These are phyloP conservation scores for Lycia hirtaria DNA, from an alignment of 2,888 invertebrate genomes.

Conservation along the genomic window DNA sequence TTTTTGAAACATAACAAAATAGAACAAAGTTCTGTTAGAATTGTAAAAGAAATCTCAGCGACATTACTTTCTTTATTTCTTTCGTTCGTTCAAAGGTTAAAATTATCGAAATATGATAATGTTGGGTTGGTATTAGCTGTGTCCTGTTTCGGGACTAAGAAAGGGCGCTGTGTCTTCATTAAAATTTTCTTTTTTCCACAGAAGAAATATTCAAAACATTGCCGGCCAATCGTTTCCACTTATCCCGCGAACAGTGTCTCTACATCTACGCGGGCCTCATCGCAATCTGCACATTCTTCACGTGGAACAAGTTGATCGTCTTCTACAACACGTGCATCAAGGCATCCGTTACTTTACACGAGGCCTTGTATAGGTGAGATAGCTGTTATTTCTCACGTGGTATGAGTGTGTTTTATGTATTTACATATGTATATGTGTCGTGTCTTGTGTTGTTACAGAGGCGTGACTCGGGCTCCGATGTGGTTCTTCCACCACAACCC, in stretches of 20 bases:
- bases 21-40: too few relatives aligned
- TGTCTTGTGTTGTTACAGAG: conserved; percentile 61
- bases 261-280: conserved; percentile 85
- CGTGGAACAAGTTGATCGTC: conserved; percentile 84
- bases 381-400: background rate
- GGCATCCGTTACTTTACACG: conserved; percentile 91
- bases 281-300: conserved; percentile 77
- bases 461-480: conserved; percentile 89
- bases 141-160: too few relatives aligned
- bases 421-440: too few relatives aligned
- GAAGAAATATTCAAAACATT: conserved; percentile 53
- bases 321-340: conserved; percentile 91
- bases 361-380: conserved; percentile 88
- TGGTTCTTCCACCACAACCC: conserved; percentile 93
- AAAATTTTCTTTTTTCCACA: conserved; percentile 37
- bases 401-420: too few relatives aligned
- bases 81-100: too few relatives aligned
- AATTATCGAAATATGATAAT: too few relatives aligned
- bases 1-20: too few relatives aligned
- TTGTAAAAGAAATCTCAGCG: too few relatives aligned
- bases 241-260: conserved; percentile 75
- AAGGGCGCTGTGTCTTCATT: too few relatives aligned
- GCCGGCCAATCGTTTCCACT: conserved; percentile 57
- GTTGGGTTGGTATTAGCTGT: too few relatives aligned
- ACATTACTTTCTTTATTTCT: too few relatives aligned